Conservation (phyloP, 1,140 invertebrate genomes). For the Batillaria attramentaria region DNA sequence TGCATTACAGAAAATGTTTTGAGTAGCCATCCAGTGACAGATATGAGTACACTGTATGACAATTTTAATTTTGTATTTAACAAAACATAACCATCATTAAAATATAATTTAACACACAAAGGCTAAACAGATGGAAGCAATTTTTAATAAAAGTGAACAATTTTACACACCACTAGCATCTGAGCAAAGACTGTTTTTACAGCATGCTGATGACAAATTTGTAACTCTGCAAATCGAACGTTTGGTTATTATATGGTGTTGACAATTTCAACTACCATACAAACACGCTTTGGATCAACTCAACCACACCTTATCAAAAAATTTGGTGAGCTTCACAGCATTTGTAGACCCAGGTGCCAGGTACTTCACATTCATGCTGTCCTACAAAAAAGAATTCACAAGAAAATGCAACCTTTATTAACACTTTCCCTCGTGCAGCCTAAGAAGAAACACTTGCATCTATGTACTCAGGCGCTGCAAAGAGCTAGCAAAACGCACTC, state of each 20-base stretch:
- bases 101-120: no score
- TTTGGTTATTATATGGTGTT: no score
- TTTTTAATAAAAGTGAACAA: not conserved
- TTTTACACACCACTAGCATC: not conserved
- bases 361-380: slow-evolving; percentile 79
- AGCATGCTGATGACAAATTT: not conserved
- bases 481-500: no score
- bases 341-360: slow-evolving; percentile 93
- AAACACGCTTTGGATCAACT: no score
- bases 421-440: not conserved
- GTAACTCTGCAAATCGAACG: not conserved
- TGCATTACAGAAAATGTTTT: not conserved
- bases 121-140: not conserved
- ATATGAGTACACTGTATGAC: not conserved
- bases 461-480: not conserved
- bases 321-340: slow-evolving; percentile 91
- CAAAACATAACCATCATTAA: no score
- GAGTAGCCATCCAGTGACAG: not conserved
- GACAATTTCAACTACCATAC: no score
- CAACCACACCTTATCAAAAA: slow-evolving; percentile 90
- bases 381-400: slow-evolving; percentile 63
- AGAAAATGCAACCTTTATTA: not conserved
- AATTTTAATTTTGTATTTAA: not conserved
- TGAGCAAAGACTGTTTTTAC: not conserved
- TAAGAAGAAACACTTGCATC: not conserved